A percentile compares a stretch with the other conserved stretches of the same genome.
Evolutionary conservation across 2,888 invertebrate genomes (phyloP).

Genomic region (Pheosia gnoma): DNA sequence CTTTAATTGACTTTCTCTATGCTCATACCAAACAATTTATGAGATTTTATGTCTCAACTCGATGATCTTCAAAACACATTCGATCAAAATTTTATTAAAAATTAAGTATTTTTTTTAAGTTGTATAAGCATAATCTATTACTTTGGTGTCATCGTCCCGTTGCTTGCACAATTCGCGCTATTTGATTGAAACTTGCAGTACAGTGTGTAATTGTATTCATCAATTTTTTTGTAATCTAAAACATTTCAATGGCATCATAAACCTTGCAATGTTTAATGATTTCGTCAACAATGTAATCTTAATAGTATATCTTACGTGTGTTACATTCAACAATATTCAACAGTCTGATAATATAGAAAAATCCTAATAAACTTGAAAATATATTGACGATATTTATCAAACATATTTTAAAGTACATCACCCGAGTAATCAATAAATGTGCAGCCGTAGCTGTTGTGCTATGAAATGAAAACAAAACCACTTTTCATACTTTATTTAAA

Average conservation of each 20-base stretch:
- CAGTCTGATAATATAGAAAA: neutral
- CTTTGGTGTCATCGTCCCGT: slow-evolving; percentile 25
- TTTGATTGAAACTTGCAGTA: slow-evolving; percentile 62
- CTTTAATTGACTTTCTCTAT: too few species aligned
- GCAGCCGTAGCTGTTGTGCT: neutral
- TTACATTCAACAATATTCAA: neutral
- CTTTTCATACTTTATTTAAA: neutral
- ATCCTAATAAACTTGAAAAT: neutral
- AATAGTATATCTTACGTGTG: neutral
- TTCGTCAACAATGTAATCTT: neutral
- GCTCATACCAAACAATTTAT: too few species aligned
- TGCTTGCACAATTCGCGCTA: slow-evolving; percentile 43
- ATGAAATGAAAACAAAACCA: neutral
- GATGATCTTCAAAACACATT: too few species aligned
- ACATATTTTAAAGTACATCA: neutral
- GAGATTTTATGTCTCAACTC: too few species aligned
- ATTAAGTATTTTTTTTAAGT: neutral
- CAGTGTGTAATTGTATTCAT: slow-evolving; percentile 19
- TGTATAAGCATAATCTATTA: slow-evolving; percentile 9
- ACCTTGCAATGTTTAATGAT: neutral
- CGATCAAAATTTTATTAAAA: too few species aligned
- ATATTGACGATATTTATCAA: neutral
- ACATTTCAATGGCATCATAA: neutral
- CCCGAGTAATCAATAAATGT: neutral
- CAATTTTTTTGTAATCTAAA: slow-evolving; percentile 16